These are phyloP conservation scores for Prostheceraeus crozeri DNA, from an alignment of 2,888 invertebrate genomes.

Conservation along the genomic window DNA sequence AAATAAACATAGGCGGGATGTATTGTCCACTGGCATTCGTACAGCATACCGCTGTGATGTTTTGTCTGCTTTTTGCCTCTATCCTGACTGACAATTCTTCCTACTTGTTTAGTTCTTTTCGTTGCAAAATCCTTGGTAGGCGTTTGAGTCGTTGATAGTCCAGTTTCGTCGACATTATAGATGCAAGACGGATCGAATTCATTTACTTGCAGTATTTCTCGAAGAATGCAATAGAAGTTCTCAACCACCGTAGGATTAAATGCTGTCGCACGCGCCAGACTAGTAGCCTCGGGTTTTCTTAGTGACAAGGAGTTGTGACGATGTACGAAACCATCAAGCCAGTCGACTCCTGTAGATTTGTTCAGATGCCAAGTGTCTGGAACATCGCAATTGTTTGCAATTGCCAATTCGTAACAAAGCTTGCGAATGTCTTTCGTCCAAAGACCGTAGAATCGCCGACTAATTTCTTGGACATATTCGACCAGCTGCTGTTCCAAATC, in stretches of 20 bases:
- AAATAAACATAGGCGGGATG: constrained; percentile 17
- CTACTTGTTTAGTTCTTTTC: constrained; percentile 5
- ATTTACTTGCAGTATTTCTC: constrained; percentile 34
- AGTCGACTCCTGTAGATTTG: constrained; percentile 20
- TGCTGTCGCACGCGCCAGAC: constrained; percentile 40
- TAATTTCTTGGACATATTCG: constrained; percentile 10
- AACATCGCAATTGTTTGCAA: not conserved
- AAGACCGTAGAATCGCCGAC: not conserved
- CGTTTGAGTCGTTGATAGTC: constrained; percentile 41
- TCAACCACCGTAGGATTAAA: constrained; percentile 40
- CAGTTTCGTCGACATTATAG: constrained; percentile 42
- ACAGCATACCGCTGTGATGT: constrained; percentile 9
- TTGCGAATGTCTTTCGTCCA: not conserved
- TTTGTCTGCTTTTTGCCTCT: constrained; percentile 23
- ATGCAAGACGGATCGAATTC: constrained; percentile 38
- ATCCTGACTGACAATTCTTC: constrained; percentile 7
- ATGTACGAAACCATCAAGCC: constrained; percentile 19
- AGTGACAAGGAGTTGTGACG: constrained; percentile 34
- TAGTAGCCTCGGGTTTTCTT: constrained; percentile 41
- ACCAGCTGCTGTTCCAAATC: not conserved
- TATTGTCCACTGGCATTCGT: constrained; percentile 11
- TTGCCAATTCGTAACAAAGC: not conserved
- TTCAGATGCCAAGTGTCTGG: constrained; percentile 24
- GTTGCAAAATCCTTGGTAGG: constrained; percentile 37
- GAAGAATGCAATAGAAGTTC: constrained; percentile 40